Percentiles rank a stretch among this genome's conserved stretches.
phyloP scores from a whole-genome alignment of 2,113 vertebrate species.

The Acrocephalus arundinaceus region DNA sequence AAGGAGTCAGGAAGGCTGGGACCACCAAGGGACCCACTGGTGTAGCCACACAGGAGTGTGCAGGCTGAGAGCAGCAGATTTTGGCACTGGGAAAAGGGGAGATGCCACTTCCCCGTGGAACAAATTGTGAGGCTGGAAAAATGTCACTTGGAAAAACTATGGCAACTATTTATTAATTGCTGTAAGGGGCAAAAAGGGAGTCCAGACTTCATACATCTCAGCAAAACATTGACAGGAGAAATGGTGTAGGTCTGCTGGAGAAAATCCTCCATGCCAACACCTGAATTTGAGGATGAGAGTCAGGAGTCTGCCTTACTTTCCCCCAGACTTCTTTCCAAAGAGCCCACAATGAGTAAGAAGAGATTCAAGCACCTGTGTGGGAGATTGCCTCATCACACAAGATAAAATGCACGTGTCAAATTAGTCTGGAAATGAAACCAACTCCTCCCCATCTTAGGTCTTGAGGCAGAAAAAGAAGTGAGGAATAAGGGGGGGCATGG shows the following conservation, averaged over 20 bases:
- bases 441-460: background rate
- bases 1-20: background rate
- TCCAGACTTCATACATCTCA: background rate
- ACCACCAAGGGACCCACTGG: background rate
- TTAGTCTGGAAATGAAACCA: background rate
- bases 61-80: background rate
- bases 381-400: background rate
- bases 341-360: background rate
- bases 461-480: background rate
- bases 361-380: background rate
- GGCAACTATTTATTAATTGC: background rate
- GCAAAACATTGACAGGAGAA: background rate
- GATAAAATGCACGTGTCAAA: background rate
- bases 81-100: accelerated
- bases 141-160: background rate
- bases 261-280: background rate
- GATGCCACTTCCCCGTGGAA: background rate
- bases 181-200: background rate
- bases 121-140: background rate
- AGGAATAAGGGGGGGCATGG: background rate
- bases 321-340: background rate
- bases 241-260: background rate
- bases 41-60: background rate
- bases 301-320: background rate
- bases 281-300: background rate